Evolutionary conservation across 2,888 invertebrate genomes (phyloP).

Genomic region (Conops quadrifasciatus): DNA sequence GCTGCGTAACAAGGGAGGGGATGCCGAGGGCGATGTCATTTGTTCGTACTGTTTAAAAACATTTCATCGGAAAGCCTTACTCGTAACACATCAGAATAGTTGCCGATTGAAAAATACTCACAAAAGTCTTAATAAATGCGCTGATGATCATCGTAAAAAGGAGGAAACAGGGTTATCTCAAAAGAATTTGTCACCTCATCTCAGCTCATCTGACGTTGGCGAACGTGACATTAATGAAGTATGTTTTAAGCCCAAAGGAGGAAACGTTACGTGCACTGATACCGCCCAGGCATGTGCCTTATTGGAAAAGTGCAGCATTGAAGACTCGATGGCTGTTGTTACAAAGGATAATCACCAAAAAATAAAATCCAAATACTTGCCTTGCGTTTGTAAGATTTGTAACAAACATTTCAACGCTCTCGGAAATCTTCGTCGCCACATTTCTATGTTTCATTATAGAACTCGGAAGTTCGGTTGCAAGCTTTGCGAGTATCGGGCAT

Average conservation of each 20-base stretch:
- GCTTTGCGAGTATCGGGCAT: constrained; percentile 76
- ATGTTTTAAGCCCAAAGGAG: not conserved
- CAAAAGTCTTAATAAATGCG: constrained; percentile 39
- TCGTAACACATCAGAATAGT: constrained; percentile 75
- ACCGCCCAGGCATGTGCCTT: not conserved
- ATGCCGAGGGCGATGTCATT: constrained; percentile 66
- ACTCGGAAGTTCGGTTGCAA: constrained; percentile 77
- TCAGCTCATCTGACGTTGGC: no score
- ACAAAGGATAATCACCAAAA: constrained; percentile 30
- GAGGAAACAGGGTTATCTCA: not conserved
- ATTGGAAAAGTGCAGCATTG: not conserved
- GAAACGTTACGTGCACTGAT: not conserved
- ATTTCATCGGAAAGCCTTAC: constrained; percentile 77
- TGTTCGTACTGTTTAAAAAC: constrained; percentile 72
- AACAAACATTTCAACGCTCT: constrained; percentile 62
- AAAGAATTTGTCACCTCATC: no score
- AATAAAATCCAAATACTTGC: constrained; percentile 50
- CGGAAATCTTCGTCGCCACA: constrained; percentile 64
- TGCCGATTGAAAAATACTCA: constrained; percentile 68
- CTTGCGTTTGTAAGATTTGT: constrained; percentile 63
- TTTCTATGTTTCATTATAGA: constrained; percentile 65
- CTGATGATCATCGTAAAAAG: not conserved
- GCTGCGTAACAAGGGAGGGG: constrained; percentile 34
- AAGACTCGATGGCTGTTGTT: not conserved
- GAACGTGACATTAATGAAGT: not conserved